Base-by-base conservation (phyloP, 1,140 invertebrate genomes). In the Solenopsis invicta region DNA sequence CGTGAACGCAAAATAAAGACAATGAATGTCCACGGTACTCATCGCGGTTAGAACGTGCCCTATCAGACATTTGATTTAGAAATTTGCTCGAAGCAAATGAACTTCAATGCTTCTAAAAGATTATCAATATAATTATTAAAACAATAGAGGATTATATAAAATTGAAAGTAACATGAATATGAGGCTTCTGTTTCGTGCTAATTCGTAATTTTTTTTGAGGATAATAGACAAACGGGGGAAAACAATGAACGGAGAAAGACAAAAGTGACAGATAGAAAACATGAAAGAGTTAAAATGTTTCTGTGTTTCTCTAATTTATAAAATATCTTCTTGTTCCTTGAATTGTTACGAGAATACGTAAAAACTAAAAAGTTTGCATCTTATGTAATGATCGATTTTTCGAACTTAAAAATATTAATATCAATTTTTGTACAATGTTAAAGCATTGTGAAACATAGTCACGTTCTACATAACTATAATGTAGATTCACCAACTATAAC, bases 1-100 rank as follows among this genome's bases (percentile, higher is more conserved):
- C 81, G 69, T 76, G 91, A 88, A 84, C 76, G 56, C 71, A 78
- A 90, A 91, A 92, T 92, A 86, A 91, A 92, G 88, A 92, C 91
- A 92, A 92, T 89, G 84, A 86, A 89, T 78, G 56, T 54, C 54
- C 86, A 52, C 69, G 45, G 37, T 18, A 76, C 5, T 21, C 24
- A 52, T 54, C 72, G 45, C 90, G 90, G 29, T 87, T 90, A 48
- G 10, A 24, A 21, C 41, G 18, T n/a, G 8, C 16, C 37, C 45
- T 59, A 21, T 29, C 21, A 8, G 12, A 66, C 10, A 21, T 74
- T 64, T 48, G 8, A 37, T 48, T 24, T 29, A 21, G 0, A n/a
- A 9, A 56, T 21, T 66, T 8, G 80, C 0, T 13, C 13, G 34
- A 29, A 34, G 8, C 4, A 41, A 37, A 24, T 13, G 3, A 41